Evolutionary conservation across 2,888 invertebrate genomes (phyloP).

Genomic region (Lydus trimaculatus): DNA sequence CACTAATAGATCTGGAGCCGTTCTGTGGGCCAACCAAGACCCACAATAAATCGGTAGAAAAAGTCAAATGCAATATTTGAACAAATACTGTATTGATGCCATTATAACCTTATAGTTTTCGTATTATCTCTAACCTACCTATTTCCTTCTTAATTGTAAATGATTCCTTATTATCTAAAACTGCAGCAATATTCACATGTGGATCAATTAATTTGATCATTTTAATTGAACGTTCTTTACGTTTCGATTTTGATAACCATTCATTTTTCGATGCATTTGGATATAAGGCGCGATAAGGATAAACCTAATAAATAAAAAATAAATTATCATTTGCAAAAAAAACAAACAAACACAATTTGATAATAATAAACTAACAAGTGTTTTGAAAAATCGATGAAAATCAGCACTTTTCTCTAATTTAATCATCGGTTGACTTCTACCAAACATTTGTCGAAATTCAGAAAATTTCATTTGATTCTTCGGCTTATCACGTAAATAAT

Average conservation of each 20-base stretch:
- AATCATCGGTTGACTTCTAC: conserved; percentile 37
- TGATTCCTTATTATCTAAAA: conserved; percentile 59
- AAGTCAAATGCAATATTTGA: no score
- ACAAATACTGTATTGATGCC: no score
- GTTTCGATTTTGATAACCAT: conserved; percentile 62
- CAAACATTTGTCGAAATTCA: conserved; percentile 61
- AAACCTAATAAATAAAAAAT: conserved; percentile 53
- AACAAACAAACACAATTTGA: conserved; percentile 49
- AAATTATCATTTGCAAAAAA: conserved; percentile 39
- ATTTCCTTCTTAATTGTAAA: conserved; percentile 5
- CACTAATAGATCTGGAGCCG: no score
- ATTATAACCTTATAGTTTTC: no score
- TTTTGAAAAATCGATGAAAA: conserved; percentile 64
- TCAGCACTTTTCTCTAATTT: conserved; percentile 65
- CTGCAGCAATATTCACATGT: conserved; percentile 62
- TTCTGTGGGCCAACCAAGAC: no score
- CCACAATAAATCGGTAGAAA: no score
- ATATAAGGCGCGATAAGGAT: conserved; percentile 66
- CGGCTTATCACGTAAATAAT: conserved; percentile 64
- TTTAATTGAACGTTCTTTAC: conserved; percentile 63
- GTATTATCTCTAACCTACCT: conserved; percentile 1
- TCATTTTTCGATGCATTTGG: conserved; percentile 65
- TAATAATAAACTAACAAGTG: conserved; percentile 50
- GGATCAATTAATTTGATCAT: conserved; percentile 67
- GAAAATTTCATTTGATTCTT: conserved; percentile 63